phyloP scores from a whole-genome alignment of 2,113 vertebrate species.

The Eurypyga helias region DNA sequence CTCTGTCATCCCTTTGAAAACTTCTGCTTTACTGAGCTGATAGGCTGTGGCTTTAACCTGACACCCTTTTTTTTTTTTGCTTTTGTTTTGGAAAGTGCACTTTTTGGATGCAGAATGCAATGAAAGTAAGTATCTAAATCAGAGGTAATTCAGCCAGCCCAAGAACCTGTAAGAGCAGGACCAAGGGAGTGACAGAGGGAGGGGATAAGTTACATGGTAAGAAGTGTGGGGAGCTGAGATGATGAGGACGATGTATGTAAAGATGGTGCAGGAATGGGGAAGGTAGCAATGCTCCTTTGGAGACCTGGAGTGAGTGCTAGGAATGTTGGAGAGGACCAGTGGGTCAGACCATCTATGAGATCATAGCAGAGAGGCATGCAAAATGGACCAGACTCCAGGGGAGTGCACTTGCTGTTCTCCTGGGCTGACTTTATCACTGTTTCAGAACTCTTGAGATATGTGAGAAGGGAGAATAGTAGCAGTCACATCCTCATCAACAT shows the following conservation, averaged over 20 bases:
- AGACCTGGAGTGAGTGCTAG: not conserved
- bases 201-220: not conserved
- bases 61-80: no score
- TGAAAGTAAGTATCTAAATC: not conserved
- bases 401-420: not conserved
- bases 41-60: not conserved
- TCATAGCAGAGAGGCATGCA: not conserved
- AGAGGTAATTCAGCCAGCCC: not conserved
- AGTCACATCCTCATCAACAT: not conserved
- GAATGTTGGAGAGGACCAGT: not conserved
- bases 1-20: not conserved
- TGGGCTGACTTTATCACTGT: not conserved
- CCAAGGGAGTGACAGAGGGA: not conserved
- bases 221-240: not conserved
- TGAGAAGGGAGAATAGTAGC: not conserved
- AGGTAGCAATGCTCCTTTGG: not conserved
- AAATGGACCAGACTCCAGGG: not conserved
- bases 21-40: not conserved
- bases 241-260: not conserved
- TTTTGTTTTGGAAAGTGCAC: not conserved
- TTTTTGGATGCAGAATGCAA: not conserved
- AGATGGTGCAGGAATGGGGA: not conserved
- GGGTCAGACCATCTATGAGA: not conserved
- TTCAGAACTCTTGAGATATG: not conserved
- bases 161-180: not conserved